These are phyloP conservation scores for Cariama cristata DNA, from an alignment of 2,113 vertebrate species.

Conservation along the genomic window DNA sequence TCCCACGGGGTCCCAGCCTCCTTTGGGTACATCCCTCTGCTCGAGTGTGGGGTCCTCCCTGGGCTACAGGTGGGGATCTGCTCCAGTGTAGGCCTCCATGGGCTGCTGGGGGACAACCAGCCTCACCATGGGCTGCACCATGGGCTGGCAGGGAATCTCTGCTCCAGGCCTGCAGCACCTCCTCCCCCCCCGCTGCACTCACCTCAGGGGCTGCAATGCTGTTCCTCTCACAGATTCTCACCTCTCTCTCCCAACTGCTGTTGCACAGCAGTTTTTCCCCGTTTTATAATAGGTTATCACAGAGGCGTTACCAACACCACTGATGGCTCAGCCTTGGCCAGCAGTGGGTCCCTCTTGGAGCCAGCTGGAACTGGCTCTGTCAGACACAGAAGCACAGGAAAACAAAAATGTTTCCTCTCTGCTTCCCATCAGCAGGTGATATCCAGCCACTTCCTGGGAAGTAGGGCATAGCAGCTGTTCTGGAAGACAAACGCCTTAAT, in stretches of 20 bases:
- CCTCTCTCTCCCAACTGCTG: not conserved
- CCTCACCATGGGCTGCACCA: not conserved
- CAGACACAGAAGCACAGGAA: not conserved
- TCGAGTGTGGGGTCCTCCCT: rapidly evolving
- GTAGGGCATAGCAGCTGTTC: not conserved
- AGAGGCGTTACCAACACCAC: rapidly evolving
- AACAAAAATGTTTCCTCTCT: not conserved
- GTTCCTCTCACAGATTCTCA: not conserved
- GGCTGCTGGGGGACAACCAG: too few relatives aligned
- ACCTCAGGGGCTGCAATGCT: not conserved
- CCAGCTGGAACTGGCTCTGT: not conserved
- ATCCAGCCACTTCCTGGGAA: not conserved
- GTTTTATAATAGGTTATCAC: not conserved
- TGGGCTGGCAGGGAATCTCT: not conserved
- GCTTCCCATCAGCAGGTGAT: not conserved
- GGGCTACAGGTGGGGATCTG: not conserved
- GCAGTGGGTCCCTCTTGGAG: rapidly evolving
- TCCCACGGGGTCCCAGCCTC: not conserved
- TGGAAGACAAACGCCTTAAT: not conserved
- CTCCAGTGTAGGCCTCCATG: not conserved
- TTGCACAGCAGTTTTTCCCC: not conserved
- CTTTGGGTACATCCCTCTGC: not conserved
- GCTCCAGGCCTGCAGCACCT: not conserved
- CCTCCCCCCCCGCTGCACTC: not conserved
- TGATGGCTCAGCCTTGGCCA: not conserved